These are phyloP conservation scores for Leiothrix lutea DNA, from an alignment of 2,113 vertebrate genomes.

Conservation along the genomic window DNA sequence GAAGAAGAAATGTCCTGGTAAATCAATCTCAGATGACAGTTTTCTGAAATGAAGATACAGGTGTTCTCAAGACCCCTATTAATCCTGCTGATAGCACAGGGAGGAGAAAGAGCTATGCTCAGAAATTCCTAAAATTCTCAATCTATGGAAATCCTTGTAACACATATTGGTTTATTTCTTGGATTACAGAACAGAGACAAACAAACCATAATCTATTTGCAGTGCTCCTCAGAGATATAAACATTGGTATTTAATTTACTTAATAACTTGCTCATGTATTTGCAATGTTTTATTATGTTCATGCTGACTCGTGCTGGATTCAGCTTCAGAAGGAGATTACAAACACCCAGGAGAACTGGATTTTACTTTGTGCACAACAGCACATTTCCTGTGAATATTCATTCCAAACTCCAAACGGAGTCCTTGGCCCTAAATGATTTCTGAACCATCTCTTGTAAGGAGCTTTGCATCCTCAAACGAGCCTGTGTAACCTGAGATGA, in stretches of 20 bases:
- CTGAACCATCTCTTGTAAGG: background rate
- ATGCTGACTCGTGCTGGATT: background rate
- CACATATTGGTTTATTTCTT: background rate
- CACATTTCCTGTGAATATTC: background rate
- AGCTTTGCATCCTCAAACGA: background rate
- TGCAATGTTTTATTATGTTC: conserved; percentile 6
- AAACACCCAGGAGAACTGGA: background rate
- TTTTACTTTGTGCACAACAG: background rate
- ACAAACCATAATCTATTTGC: background rate
- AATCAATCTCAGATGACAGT: background rate
- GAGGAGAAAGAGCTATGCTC: background rate
- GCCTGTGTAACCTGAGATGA: background rate
- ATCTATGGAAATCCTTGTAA: background rate
- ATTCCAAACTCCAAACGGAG: background rate
- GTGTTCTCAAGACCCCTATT: background rate
- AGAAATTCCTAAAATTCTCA: background rate
- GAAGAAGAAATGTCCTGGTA: background rate
- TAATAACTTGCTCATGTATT: conserved; percentile 1
- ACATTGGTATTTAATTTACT: conserved; percentile 17
- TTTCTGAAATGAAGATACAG: background rate
- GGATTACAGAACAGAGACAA: background rate
- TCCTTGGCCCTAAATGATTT: background rate
- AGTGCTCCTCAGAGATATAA: background rate
- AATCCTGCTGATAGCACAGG: background rate
- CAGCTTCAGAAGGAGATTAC: background rate